Base-by-base conservation (phyloP, 2,888 invertebrate genomes). In the Xylota segnis region DNA sequence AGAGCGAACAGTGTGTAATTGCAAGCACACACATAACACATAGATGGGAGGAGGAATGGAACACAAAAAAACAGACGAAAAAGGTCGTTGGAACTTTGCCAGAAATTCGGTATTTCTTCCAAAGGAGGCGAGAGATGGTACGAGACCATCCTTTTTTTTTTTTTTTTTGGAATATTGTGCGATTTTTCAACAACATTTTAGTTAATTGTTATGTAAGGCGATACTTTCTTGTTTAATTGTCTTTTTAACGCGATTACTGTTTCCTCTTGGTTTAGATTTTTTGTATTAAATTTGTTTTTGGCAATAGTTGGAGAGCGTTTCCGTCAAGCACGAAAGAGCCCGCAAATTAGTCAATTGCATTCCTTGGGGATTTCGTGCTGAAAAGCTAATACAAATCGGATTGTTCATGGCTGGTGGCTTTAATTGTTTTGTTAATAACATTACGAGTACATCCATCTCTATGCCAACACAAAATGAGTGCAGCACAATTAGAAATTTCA, bases 191-290 rank as follows among this genome's bases (percentile, higher is more conserved):
- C 27, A 27, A 52, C 54, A 65, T 34, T 82, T 82, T 68, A 68
- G 66, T 77, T 76, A 86, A 82, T 82, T 86, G 82, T 86, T 86
- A 82, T 82, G 61, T 76, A 86, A 81, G 79, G 27, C 29, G 63
- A 45, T 9, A 34, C 16, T 18, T 56, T 54, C 23, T 14, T 5
- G 16, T 58, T 65, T 47, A 65, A 72, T 79, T 72, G 50, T 58
- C 47, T 65, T 68, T 40, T 47, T 14, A 72, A 23, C 23, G 23
- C 23, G 23, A 23, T 23, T 2, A 3, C 23, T 23, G 1, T 23
- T 23, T 23, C 3, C 3, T 23, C 3, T 23, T 23, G 3, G 23
- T 1, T 23, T 23, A 23, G 23, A 23, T 23, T 23, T 23, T 23
- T 23, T 23, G 23, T 23, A 23, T 23, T 23, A 3, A 1, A 2